A percentile compares a stretch with the other conserved stretches of the same genome.
Evolutionary conservation across 2,888 invertebrate genomes (phyloP).

Genomic region (Zelleria hepariella): DNA sequence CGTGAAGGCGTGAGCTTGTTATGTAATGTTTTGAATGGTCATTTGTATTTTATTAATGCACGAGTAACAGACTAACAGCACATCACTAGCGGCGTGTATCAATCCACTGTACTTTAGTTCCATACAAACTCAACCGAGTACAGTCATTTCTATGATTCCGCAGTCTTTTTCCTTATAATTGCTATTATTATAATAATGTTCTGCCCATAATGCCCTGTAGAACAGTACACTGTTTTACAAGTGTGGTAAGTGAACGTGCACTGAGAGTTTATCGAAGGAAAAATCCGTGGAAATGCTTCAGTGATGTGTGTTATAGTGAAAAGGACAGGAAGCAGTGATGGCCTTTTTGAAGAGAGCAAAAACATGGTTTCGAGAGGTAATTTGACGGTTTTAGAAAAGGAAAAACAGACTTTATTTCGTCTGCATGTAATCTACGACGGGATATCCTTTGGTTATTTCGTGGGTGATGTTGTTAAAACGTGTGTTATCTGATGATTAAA

Average conservation of each 20-base stretch:
- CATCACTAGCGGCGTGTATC: neutral
- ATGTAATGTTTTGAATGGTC: no score
- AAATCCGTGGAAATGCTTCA: neutral
- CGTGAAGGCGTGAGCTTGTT: no score
- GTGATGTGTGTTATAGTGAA: conserved; percentile 3
- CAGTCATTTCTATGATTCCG: neutral
- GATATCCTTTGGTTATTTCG: no score
- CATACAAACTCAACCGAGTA: neutral
- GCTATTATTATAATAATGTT: neutral
- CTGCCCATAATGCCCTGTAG: neutral
- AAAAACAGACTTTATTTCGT: no score
- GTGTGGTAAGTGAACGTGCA: neutral
- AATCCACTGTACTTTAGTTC: neutral
- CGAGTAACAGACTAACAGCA: no score
- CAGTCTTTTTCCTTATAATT: neutral
- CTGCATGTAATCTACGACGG: no score
- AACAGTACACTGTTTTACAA: neutral
- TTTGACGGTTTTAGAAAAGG: no score
- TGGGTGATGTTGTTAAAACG: no score
- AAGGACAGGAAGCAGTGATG: conserved; percentile 23
- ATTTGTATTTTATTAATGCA: no score
- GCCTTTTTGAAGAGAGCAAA: conserved; percentile 45
- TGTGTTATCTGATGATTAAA: no score
- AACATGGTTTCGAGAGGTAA: conserved; percentile 56
- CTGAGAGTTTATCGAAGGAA: neutral